phyloP scores from a whole-genome alignment of 2,113 vertebrate genomes.

The Leuciscus idus region DNA sequence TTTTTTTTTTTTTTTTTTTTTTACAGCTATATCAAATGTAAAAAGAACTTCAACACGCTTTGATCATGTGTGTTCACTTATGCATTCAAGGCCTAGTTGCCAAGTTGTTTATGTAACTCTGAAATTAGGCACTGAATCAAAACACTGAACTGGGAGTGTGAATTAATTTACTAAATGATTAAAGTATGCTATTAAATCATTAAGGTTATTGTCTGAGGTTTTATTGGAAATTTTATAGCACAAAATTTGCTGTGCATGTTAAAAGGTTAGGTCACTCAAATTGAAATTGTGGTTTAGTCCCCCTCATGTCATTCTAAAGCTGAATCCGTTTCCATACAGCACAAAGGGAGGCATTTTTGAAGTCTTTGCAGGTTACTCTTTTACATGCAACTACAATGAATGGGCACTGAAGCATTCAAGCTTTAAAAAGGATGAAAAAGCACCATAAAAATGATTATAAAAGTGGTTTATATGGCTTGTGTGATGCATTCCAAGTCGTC shows the following conservation, averaged over 20 bases:
- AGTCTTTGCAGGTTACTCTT: neutral
- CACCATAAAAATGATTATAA: neutral
- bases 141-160: neutral
- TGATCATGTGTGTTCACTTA: neutral
- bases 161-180: conserved; percentile 22
- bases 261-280: neutral
- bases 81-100: neutral
- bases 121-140: conserved; percentile 2
- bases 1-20: neutral
- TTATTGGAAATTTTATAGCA: neutral
- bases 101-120: neutral
- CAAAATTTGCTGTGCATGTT: neutral
- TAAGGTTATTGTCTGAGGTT: conserved; percentile 9
- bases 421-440: neutral
- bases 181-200: conserved; percentile 25
- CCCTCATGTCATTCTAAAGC: neutral
- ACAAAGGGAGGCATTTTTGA: neutral
- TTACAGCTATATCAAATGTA: neutral
- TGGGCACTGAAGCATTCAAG: neutral
- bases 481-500: neutral
- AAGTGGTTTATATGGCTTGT: neutral
- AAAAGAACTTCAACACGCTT: neutral
- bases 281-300: neutral
- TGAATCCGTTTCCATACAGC: neutral
- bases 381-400: neutral